Evolutionary conservation across 2,797 vertebrate species (phyloP).

Genomic region (Coracias cyanogaster): DNA sequence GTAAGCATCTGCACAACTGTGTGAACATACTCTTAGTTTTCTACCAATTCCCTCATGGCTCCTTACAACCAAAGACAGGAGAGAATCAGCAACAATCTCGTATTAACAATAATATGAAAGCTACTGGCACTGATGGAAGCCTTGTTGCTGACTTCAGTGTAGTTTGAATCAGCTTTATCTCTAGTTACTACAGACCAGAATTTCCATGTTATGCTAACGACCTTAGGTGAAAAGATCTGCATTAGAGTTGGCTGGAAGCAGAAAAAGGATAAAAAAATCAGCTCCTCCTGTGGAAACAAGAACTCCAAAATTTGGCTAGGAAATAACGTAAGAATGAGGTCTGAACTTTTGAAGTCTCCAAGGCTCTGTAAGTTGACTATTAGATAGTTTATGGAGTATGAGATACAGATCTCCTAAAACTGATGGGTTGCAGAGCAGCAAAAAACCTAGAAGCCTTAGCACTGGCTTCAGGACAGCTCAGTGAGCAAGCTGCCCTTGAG

Average conservation of each 20-base stretch:
- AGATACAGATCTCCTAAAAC: constrained; percentile 25
- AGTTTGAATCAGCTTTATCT: background rate
- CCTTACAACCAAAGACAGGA: background rate
- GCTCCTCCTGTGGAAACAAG: constrained; percentile 7
- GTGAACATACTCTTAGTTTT: background rate
- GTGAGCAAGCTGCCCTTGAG: background rate
- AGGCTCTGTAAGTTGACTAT: constrained; percentile 33
- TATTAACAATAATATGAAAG: background rate
- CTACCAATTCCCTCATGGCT: background rate
- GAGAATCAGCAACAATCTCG: background rate
- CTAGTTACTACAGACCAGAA: background rate
- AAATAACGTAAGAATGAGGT: constrained; percentile 37
- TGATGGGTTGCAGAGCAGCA: background rate
- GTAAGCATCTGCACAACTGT: background rate
- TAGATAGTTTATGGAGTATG: constrained; percentile 17
- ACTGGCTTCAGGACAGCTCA: constrained; percentile 27
- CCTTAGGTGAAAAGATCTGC: constrained; percentile 7
- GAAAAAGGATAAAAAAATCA: constrained; percentile 23
- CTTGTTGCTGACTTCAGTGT: background rate
- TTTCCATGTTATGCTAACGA: background rate
- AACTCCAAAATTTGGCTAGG: constrained; percentile 9
- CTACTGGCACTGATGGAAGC: background rate
- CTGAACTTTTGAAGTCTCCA: constrained; percentile 46
- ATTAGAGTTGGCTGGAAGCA: background rate
- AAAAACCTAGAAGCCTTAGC: background rate